Percentiles rank a stretch among this genome's conserved stretches.
phyloP scores from a whole-genome alignment of 2,797 vertebrate genomes.

The Erethizon dorsatum region DNA sequence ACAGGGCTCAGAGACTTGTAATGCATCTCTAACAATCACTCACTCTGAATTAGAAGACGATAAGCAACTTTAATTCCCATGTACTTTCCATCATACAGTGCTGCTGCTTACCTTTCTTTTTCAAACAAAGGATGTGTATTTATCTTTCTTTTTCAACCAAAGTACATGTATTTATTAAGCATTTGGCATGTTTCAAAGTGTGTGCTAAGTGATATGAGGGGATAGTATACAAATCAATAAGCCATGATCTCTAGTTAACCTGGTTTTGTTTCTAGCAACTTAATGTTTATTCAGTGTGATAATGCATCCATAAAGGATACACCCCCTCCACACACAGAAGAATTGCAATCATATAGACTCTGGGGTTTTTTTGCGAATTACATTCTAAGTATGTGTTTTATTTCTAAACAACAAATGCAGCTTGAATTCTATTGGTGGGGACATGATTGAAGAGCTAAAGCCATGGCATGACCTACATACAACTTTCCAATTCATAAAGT shows the following conservation, averaged over 20 bases:
- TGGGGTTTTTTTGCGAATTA: background rate
- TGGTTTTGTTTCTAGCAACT: background rate
- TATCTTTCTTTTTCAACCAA: too few species aligned
- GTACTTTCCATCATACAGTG: fast-evolving
- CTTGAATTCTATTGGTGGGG: background rate
- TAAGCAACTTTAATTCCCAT: background rate
- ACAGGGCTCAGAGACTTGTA: background rate
- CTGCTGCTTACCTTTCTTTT: background rate
- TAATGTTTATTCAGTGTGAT: background rate
- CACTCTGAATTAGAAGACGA: background rate
- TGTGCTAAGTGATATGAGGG: background rate
- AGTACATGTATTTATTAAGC: background rate
- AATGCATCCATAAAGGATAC: background rate
- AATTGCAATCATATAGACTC: background rate
- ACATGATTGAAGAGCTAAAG: background rate
- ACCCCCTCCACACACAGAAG: background rate
- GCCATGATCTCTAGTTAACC: background rate
- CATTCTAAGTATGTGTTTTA: background rate
- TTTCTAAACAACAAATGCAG: background rate
- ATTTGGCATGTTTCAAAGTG: background rate
- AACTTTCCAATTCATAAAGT: background rate
- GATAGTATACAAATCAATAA: constrained; percentile 13
- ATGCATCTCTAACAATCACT: background rate
- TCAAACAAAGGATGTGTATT: too few species aligned
- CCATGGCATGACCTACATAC: background rate